These are phyloP conservation scores for Hymenochirus boettgeri DNA, from an alignment of 2,113 vertebrate genomes.

Conservation along the genomic window DNA sequence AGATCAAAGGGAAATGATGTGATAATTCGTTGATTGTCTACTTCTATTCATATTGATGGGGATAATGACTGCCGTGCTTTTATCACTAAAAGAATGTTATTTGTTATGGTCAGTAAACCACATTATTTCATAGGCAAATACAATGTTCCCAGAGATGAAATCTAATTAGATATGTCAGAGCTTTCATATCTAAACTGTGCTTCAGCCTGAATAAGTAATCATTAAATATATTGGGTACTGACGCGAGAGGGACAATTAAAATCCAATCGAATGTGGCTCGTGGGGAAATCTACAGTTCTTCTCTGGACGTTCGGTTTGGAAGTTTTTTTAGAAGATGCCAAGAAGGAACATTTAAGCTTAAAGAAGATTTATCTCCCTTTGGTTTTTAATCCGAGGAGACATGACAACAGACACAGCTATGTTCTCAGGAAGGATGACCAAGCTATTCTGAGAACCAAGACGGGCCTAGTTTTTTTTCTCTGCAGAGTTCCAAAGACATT, in stretches of 20 bases:
- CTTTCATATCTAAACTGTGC: conserved; percentile 7
- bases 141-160: conserved; percentile 36
- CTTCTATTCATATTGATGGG: conserved; percentile 22
- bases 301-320: not conserved
- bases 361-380: too few species aligned
- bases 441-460: too few species aligned
- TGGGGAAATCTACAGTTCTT: too few species aligned
- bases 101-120: conserved; percentile 33
- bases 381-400: too few species aligned
- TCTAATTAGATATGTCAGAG: conserved; percentile 31
- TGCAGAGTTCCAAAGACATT: too few species aligned
- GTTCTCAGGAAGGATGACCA: too few species aligned
- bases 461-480: too few species aligned
- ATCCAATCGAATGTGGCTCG: conserved; percentile 20
- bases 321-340: not conserved
- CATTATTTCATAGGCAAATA: conserved; percentile 34
- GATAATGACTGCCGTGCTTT: conserved; percentile 28
- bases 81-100: conserved; percentile 31
- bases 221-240: conserved; percentile 35
- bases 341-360: too few species aligned
- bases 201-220: conserved; percentile 18
- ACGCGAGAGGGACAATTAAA: conserved; percentile 24
- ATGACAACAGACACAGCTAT: too few species aligned
- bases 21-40: conserved; percentile 30
- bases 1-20: conserved; percentile 45